A percentile compares a stretch with the other conserved stretches of the same genome.
phyloP scores from a whole-genome alignment of 2,113 vertebrate genomes.

The Xiphophorus hellerii region DNA sequence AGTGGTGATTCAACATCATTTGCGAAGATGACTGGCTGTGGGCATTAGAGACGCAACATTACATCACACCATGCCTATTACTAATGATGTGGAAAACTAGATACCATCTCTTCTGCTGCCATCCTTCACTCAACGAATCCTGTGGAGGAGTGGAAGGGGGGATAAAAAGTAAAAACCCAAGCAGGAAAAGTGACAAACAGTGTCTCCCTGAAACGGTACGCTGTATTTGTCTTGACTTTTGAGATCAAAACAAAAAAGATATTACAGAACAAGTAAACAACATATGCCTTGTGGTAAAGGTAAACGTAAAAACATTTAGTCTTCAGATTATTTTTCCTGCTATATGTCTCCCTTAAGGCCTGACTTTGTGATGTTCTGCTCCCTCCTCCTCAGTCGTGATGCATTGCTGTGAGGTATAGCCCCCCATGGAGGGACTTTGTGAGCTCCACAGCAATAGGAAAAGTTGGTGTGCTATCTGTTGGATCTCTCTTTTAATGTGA shows the following conservation, averaged over 20 bases:
- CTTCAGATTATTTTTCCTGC: slow-evolving; percentile 20
- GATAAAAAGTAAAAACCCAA: slow-evolving; percentile 18
- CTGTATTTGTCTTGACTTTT: slow-evolving; percentile 6
- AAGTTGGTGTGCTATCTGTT: slow-evolving; percentile 21
- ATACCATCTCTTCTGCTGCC: slow-evolving; percentile 72
- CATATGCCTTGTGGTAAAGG: neutral
- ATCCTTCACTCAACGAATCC: slow-evolving; percentile 68
- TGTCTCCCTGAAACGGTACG: neutral
- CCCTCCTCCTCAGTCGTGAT: slow-evolving; percentile 25
- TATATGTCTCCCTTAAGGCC: slow-evolving; percentile 18
- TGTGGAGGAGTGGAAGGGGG: neutral
- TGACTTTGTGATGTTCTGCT: slow-evolving; percentile 16
- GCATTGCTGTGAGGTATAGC: slow-evolving; percentile 39
- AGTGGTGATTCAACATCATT: slow-evolving; percentile 82
- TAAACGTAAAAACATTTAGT: slow-evolving; percentile 5
- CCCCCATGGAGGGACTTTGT: slow-evolving; percentile 24
- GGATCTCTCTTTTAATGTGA: slow-evolving; percentile 47
- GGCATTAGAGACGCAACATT: slow-evolving; percentile 84
- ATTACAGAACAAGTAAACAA: neutral
- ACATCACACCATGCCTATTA: slow-evolving; percentile 73
- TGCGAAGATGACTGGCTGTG: slow-evolving; percentile 80
- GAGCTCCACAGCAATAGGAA: slow-evolving; percentile 17
- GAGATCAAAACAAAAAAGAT: neutral
- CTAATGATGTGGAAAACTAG: slow-evolving; percentile 83
- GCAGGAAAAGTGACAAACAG: neutral